Conservation (phyloP, 2,113 vertebrate species). For the Gymnorhina tibicen region DNA sequence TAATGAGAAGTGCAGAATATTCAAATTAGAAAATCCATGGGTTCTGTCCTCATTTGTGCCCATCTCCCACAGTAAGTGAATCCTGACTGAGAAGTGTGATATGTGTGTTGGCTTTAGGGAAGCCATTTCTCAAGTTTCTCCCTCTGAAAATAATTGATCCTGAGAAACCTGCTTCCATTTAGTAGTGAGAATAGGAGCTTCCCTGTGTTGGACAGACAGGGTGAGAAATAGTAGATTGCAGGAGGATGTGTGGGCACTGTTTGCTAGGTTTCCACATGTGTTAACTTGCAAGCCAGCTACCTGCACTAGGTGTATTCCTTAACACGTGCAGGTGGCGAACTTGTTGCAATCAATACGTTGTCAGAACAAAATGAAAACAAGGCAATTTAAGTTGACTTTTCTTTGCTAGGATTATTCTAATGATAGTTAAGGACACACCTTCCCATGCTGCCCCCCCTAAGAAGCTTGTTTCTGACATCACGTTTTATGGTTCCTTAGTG, state of each 20-base stretch:
- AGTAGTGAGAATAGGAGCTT: neutral
- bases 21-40: neutral
- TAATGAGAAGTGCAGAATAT: neutral
- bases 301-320: neutral
- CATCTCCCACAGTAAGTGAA: neutral
- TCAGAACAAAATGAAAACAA: neutral
- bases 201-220: neutral
- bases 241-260: neutral
- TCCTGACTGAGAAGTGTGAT: neutral
- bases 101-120: neutral
- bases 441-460: neutral
- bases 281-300: neutral
- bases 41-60: neutral
- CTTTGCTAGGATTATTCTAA: neutral
- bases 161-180: neutral
- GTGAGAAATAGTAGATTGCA: neutral
- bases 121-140: neutral
- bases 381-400: neutral
- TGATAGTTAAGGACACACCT: neutral
- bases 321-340: fast-evolving
- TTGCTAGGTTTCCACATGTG: neutral
- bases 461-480: neutral
- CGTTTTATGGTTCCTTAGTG: fast-evolving
- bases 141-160: neutral
- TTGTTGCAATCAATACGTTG: fast-evolving